Base-by-base conservation (phyloP, 2,888 invertebrate genomes). In the Agelastica alni region DNA sequence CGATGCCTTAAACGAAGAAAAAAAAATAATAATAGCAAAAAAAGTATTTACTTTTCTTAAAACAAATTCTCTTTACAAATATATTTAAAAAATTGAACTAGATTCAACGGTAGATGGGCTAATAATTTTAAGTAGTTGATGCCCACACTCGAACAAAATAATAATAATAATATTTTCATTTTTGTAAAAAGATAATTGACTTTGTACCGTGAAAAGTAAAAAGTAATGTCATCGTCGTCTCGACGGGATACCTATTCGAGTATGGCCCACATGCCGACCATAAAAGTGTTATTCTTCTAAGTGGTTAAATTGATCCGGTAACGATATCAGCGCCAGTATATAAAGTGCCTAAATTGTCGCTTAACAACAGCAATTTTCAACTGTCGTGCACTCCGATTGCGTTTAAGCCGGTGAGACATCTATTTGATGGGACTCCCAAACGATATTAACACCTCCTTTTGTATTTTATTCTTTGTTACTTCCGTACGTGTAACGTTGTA, bases 281-380 rank as follows among this genome's bases (percentile, higher is more conserved):
- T 54, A 39, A 44, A 44, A 48, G 48, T 37, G 44, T 54, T 54
- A 54, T 54, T 54, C 39, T 36, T 12, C 39, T 44, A 54, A 54
- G 48, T 54, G 54, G 54, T 49, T 43, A 20, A 54, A 54, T 54
- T 44, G 54, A 48, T 49, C 48, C 39, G 26, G 16, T 3, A 49
- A 44, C 48, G 44, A 20, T 28, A 18, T 36, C 30, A 30, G 13
- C 22, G 34, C 17, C 16, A 17, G 14, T 9, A n/a, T n/a, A n/a
- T n/a, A 13, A 5, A 36, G 36, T 13, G 34, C 41, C 32, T 32
- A 49, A 49, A 30, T 28, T n/a, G 17, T 26, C 16, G 22, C 30
- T 42, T 32, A 42, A 42, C 42, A 49, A 42, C 41, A 32, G 30
- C 41, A 42, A 42, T 49, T 49, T 26, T 36, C 20, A 13, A 37